Conservation (phyloP, 1,140 invertebrate species). For the Cyphomyrmex costatus region DNA sequence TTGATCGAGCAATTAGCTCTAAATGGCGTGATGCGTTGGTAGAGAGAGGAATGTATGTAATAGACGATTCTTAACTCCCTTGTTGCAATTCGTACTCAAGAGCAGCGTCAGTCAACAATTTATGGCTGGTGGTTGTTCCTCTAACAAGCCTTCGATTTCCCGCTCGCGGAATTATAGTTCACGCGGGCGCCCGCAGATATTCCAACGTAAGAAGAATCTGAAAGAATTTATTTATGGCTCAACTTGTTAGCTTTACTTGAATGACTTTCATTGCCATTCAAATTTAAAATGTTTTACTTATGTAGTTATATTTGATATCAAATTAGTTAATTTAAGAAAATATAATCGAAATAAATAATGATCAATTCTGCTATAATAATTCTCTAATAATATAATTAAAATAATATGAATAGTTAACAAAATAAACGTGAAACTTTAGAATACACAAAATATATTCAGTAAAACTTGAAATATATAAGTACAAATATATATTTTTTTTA, state of each 20-base stretch:
- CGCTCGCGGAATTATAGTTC: slow-evolving; percentile 55
- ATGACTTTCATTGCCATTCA: slow-evolving; percentile 4
- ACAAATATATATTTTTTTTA: background rate
- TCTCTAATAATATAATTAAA: background rate
- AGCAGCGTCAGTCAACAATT: slow-evolving; percentile 68
- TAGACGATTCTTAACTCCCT: slow-evolving; percentile 57
- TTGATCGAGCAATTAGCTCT: slow-evolving; percentile 67
- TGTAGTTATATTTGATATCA: background rate
- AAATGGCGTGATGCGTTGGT: slow-evolving; percentile 65
- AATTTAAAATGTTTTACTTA: background rate
- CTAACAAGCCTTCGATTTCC: slow-evolving; percentile 66
- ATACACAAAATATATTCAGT: background rate
- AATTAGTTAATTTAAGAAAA: background rate
- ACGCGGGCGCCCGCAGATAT: slow-evolving; percentile 50
- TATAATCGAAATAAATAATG: background rate
- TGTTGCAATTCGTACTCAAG: slow-evolving; percentile 60
- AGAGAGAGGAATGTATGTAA: slow-evolving; percentile 17
- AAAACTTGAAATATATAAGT: background rate
- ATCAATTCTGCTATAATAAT: background rate
- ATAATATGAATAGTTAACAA: background rate
- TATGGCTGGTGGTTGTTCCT: slow-evolving; percentile 63
- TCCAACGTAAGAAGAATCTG: slow-evolving; percentile 32
- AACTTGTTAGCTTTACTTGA: background rate
- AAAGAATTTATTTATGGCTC: slow-evolving; percentile 27
- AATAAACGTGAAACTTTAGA: background rate